These are phyloP conservation scores for Dryocosmus kuriphilus DNA, from an alignment of 2,888 invertebrate species.

Conservation along the genomic window DNA sequence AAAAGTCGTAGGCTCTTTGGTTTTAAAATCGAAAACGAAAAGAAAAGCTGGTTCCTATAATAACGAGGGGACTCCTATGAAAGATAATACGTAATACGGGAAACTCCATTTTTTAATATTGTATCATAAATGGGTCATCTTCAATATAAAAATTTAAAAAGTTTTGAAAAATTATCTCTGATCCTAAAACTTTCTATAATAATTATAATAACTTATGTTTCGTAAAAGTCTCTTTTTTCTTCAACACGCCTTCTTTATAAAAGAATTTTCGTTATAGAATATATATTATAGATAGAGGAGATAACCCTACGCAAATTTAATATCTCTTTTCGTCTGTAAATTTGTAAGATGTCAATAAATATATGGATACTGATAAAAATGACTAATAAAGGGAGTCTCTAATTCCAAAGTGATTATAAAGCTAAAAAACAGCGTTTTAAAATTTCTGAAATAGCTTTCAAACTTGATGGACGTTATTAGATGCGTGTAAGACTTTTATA, in stretches of 20 bases:
- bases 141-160: neutral
- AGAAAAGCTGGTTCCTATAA: neutral
- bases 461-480: constrained; percentile 11
- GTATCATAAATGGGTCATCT: neutral
- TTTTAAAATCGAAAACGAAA: neutral
- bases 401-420: constrained; percentile 31
- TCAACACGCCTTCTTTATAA: neutral
- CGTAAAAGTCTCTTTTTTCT: neutral
- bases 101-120: neutral
- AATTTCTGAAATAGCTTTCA: constrained; percentile 11
- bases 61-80: neutral
- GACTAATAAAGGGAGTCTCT: neutral
- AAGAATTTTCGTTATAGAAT: constrained; percentile 19
- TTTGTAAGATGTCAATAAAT: constrained; percentile 28
- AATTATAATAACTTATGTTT: neutral
- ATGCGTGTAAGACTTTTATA: constrained; percentile 12
- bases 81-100: neutral
- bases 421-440: neutral
- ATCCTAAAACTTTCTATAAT: neutral
- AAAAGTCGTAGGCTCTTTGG: constrained; percentile 68
- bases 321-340: constrained; percentile 24
- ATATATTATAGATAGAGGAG: neutral
- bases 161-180: neutral
- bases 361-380: neutral
- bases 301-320: constrained; percentile 15